phyloP scores from a whole-genome alignment of 2,888 invertebrate genomes.

The Dione vanillae region DNA sequence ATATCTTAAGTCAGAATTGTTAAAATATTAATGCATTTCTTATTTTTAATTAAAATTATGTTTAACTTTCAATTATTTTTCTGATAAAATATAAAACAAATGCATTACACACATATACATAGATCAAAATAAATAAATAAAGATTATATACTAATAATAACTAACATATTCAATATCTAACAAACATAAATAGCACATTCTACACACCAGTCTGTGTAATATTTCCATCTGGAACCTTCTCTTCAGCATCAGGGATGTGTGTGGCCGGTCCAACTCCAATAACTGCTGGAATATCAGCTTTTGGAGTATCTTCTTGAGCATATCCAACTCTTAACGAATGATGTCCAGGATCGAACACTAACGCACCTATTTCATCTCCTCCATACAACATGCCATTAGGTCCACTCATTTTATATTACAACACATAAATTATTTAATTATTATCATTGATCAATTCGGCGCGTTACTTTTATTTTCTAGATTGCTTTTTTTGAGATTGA shows the following conservation, averaged over 20 bases:
- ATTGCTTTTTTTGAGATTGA: constrained; percentile 14
- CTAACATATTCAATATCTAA: background rate
- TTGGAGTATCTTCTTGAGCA: constrained; percentile 99
- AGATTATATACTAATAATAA: background rate
- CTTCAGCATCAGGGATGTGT: constrained; percentile 89
- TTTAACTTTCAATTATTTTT: no score
- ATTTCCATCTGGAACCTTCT: constrained; percentile 89
- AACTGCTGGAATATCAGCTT: constrained; percentile 97
- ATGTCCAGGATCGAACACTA: constrained; percentile 96
- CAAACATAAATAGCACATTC: constrained; percentile 2
- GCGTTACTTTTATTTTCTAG: constrained; percentile 1
- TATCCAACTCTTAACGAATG: constrained; percentile 94
- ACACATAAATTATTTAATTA: constrained; percentile 7
- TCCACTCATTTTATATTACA: constrained; percentile 66
- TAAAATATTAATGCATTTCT: no score
- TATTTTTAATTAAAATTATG: no score
- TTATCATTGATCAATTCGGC: constrained; percentile 17
- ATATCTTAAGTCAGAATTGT: no score
- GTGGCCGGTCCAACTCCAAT: constrained; percentile 92
- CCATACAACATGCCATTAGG: constrained; percentile 91
- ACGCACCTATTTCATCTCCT: constrained; percentile 99
- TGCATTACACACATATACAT: background rate
- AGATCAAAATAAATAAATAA: background rate
- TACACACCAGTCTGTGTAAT: constrained; percentile 84
- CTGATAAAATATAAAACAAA: background rate